phyloP scores from a whole-genome alignment of 2,888 invertebrate genomes.

The Stenurella melanura region DNA sequence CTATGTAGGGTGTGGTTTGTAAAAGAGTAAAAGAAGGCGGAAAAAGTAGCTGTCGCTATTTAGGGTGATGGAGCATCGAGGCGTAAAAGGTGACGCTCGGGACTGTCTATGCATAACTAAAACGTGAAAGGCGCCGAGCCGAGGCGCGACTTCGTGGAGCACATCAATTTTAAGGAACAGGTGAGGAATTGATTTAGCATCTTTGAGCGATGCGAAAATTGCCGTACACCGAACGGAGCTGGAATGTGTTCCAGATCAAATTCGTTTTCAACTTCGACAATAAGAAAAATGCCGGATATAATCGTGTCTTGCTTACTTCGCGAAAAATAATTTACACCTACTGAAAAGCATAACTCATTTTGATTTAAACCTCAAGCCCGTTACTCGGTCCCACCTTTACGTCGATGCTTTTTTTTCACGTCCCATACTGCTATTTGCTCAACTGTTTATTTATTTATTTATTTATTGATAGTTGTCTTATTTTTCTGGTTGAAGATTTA shows the following conservation, averaged over 20 bases:
- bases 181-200: constrained; percentile 65
- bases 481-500: background rate
- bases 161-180: constrained; percentile 63
- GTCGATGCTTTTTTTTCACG: background rate
- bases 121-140: constrained; percentile 57
- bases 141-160: constrained; percentile 50
- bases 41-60: constrained; percentile 67
- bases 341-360: constrained; percentile 20
- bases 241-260: constrained; percentile 44
- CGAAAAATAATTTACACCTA: constrained; percentile 26
- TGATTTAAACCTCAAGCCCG: constrained; percentile 7
- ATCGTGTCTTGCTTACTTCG: constrained; percentile 38
- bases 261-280: constrained; percentile 43
- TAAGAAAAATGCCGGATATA: constrained; percentile 46
- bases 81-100: constrained; percentile 66
- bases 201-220: constrained; percentile 55
- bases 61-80: constrained; percentile 65
- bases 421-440: background rate
- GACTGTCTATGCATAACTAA: constrained; percentile 67
- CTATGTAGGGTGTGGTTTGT: constrained; percentile 7
- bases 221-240: constrained; percentile 41
- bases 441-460: background rate
- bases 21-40: constrained; percentile 17
- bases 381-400: background rate
- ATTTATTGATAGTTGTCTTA: constrained; percentile 7